Evolutionary conservation across 2,888 invertebrate genomes (phyloP).

Genomic region (Ceraclea dissimilis): DNA sequence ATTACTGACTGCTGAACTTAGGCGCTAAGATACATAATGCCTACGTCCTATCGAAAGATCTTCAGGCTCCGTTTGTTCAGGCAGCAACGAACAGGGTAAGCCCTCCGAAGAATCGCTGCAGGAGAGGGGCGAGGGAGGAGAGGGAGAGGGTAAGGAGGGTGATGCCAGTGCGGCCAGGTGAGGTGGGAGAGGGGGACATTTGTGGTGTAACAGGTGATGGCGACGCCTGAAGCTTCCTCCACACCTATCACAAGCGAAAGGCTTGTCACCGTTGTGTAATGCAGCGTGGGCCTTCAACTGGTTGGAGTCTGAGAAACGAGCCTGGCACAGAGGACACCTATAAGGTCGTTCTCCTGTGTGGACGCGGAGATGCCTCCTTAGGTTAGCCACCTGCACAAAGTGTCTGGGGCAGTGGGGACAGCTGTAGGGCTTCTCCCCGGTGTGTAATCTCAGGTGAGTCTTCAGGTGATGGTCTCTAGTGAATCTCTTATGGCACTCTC

Average conservation of each 20-base stretch:
- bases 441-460: slow-evolving; percentile 87
- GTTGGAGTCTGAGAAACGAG: slow-evolving; percentile 86
- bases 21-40: slow-evolving; percentile 41
- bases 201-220: slow-evolving; percentile 80
- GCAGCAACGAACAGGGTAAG: slow-evolving; percentile 36
- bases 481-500: slow-evolving; percentile 85
- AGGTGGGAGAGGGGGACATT: slow-evolving; percentile 51
- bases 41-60: slow-evolving; percentile 69
- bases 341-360: slow-evolving; percentile 90
- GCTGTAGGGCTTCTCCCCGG: slow-evolving; percentile 88
- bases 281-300: slow-evolving; percentile 84
- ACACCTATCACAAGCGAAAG: slow-evolving; percentile 75
- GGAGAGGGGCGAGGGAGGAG: slow-evolving; percentile 35
- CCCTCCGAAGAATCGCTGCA: slow-evolving; percentile 38
- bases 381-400: slow-evolving; percentile 89
- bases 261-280: slow-evolving; percentile 86
- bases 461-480: slow-evolving; percentile 90
- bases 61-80: slow-evolving; percentile 88
- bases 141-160: slow-evolving; percentile 36
- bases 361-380: slow-evolving; percentile 79
- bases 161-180: slow-evolving; percentile 37
- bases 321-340: slow-evolving; percentile 76
- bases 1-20: slow-evolving; percentile 28
- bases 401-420: slow-evolving; percentile 87
- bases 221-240: slow-evolving; percentile 73